phyloP scores from a whole-genome alignment of 2,888 invertebrate species.

The Agrilus mali region DNA sequence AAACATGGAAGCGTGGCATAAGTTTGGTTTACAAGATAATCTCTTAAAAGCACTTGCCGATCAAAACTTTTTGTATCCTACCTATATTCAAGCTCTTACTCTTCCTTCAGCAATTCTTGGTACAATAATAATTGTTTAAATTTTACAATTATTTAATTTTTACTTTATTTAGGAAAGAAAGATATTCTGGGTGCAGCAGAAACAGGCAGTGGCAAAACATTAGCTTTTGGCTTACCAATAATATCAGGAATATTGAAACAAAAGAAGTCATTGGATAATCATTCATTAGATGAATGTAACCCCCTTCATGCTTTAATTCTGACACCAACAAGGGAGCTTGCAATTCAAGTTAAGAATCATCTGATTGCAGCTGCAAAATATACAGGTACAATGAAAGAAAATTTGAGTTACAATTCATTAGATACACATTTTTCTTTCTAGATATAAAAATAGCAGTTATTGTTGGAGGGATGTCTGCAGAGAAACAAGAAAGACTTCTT shows the following conservation, averaged over 20 bases:
- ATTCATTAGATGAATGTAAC: constrained; percentile 24
- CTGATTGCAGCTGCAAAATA: constrained; percentile 66
- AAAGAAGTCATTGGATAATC: constrained; percentile 15
- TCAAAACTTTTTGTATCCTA: constrained; percentile 68
- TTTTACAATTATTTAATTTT: background rate
- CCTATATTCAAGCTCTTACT: constrained; percentile 73
- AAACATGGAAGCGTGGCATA: constrained; percentile 50
- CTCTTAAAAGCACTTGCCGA: constrained; percentile 65
- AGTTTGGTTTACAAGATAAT: constrained; percentile 53
- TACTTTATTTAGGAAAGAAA: constrained; percentile 43
- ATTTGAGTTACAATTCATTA: no score
- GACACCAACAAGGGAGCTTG: constrained; percentile 93
- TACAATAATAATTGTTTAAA: constrained; percentile 16
- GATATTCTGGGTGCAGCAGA: constrained; percentile 98
- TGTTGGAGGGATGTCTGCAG: constrained; percentile 87
- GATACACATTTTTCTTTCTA: constrained; percentile 7
- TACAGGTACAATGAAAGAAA: constrained; percentile 40
- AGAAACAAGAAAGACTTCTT: constrained; percentile 85
- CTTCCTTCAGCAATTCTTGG: constrained; percentile 79
- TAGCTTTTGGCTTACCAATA: constrained; percentile 94
- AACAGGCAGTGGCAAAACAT: constrained; percentile 97
- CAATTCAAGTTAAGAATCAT: constrained; percentile 87
- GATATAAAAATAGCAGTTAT: constrained; percentile 64
- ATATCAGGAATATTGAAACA: constrained; percentile 67
- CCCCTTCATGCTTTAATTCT: constrained; percentile 74